Base-by-base conservation (phyloP, 2,888 invertebrate species). In the Mellilla xanthometata region DNA sequence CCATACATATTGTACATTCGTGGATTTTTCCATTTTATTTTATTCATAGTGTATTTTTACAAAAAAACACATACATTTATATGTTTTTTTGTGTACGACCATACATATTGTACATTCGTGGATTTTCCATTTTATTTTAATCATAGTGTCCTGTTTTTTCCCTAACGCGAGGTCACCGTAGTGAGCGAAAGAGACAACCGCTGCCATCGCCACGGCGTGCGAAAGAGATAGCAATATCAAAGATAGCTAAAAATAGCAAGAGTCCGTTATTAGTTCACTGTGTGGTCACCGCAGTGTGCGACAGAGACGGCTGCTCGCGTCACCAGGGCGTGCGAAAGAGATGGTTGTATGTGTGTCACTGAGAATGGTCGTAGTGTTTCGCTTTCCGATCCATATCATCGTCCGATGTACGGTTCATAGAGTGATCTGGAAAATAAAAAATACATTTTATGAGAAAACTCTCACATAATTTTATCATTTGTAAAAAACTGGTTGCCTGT, bases 381-480 rank as follows among this genome's bases (percentile, higher is more conserved):
- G 86, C 63, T 52, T 90, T 89, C n/a, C 90, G 67, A 45, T 90
- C 90, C 72, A 87, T 72, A 0, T 90, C 90, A 12, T 90, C 90
- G 22, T 90, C 90, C 0, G 84, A 75, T 0, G 81, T 68, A 4
- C 90, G 80, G 62, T 89, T 90, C 81, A 88, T 87, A 1, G 80
- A 65, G 54, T 89, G 89, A 54, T 90, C 90, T 86, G 72, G 0
- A 53, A 54, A 23, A 38, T 19, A 19, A 19, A 19, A 19, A 19
- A 19, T n/a, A 19, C 15, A 15, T 15, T 3, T 15, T 15, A n/a
- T n/a, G n/a, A n/a, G n/a, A n/a, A n/a, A n/a, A n/a, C n/a, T n/a
- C n/a, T n/a, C n/a, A n/a, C n/a, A n/a, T n/a, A n/a, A n/a, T n/a
- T n/a, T n/a, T n/a, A n/a, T n/a, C n/a, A n/a, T n/a, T n/a, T n/a